Conservation (phyloP, 2,797 vertebrate species). For the Cynodonichthys magdalenae region DNA sequence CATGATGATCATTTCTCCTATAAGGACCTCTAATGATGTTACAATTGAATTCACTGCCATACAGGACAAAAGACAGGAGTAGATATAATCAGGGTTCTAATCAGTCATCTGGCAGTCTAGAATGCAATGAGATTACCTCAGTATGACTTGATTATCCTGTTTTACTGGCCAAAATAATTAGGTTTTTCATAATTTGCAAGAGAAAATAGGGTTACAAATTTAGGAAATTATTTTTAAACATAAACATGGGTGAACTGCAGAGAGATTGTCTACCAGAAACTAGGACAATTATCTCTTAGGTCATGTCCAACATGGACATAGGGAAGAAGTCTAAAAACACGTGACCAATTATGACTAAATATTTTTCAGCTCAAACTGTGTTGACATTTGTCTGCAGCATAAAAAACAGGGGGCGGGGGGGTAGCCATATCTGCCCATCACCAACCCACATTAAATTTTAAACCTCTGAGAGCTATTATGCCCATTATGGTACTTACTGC, state of each 20-base stretch:
- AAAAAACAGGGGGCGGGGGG: neutral
- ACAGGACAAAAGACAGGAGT: slow-evolving; percentile 64
- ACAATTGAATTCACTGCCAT: slow-evolving; percentile 66
- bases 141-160: slow-evolving; percentile 71
- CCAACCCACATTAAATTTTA: slow-evolving; percentile 9
- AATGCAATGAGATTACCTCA: slow-evolving; percentile 61
- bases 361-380: slow-evolving; percentile 2
- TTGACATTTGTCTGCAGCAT: slow-evolving; percentile 14
- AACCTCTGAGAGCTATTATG: slow-evolving; percentile 2
- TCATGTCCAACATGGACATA: slow-evolving; percentile 11
- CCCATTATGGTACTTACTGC: slow-evolving; percentile 2
- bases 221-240: slow-evolving; percentile 30
- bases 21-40: slow-evolving; percentile 68
- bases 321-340: slow-evolving; percentile 7
- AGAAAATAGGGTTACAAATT: slow-evolving; percentile 42
- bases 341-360: slow-evolving; percentile 14
- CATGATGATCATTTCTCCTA: slow-evolving; percentile 45
- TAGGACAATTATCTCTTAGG: slow-evolving; percentile 23
- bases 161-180: slow-evolving; percentile 70
- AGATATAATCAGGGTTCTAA: slow-evolving; percentile 67
- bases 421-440: slow-evolving; percentile 1
- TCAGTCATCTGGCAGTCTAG: slow-evolving; percentile 66
- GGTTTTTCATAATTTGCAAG: slow-evolving; percentile 60
- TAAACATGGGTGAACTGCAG: slow-evolving; percentile 15
- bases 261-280: slow-evolving; percentile 14